Evolutionary conservation across 2,888 invertebrate genomes (phyloP).

Genomic region (Drosophila anceps): DNA sequence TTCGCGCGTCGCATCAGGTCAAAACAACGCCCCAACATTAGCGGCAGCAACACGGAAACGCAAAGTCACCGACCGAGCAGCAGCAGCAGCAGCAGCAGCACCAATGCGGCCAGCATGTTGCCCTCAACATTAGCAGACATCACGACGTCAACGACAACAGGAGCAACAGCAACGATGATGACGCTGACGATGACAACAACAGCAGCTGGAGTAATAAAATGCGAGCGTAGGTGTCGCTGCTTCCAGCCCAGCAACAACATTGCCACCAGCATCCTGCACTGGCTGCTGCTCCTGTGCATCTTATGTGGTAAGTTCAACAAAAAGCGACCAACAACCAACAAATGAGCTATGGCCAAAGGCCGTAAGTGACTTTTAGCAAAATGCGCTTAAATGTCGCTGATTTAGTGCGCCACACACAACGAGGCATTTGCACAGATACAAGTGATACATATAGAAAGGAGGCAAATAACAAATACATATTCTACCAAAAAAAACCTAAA

Average conservation of each 20-base stretch:
- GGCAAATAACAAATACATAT: conserved; percentile 5
- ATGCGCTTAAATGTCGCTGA: conserved; percentile 74
- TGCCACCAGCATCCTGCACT: conserved; percentile 46
- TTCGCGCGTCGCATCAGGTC: conserved; percentile 48
- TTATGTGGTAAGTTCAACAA: conserved; percentile 66
- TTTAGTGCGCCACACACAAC: conserved; percentile 57
- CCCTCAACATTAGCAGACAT: conserved; percentile 50
- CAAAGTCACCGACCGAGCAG: conserved; percentile 48
- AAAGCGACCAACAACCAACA: conserved; percentile 21
- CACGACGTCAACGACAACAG: conserved; percentile 41
- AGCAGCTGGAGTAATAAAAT: conserved; percentile 26
- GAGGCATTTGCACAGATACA: conserved; percentile 27
- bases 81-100: conserved; percentile 22
- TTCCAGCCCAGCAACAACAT: conserved; percentile 33
- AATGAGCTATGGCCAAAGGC: conserved; percentile 62
- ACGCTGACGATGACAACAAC: conserved; percentile 18
- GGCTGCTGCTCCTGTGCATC: conserved; percentile 55
- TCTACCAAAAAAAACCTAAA: not conserved
- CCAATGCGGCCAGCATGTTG: conserved; percentile 62
- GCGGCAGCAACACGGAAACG: conserved; percentile 71
- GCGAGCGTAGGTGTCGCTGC: conserved; percentile 62
- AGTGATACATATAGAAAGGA: conserved; percentile 56
- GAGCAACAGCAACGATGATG: conserved; percentile 22
- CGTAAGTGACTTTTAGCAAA: conserved; percentile 71
- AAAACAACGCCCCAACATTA: conserved; percentile 49